Evolutionary conservation across 2,113 vertebrate species (phyloP).

Genomic region (Megaptera novaeangliae): DNA sequence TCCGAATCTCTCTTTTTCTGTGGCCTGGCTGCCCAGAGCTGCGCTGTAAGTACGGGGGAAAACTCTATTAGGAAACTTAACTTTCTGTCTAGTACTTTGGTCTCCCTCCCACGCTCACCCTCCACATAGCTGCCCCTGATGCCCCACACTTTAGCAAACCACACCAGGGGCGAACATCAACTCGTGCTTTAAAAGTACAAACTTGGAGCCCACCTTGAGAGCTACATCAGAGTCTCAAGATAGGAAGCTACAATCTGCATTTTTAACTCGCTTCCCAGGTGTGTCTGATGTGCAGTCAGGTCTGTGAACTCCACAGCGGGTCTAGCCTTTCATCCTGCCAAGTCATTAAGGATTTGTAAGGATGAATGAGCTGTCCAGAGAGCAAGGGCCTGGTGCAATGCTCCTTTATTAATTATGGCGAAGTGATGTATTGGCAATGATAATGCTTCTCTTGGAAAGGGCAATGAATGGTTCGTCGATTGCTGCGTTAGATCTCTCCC

Average conservation of each 20-base stretch:
- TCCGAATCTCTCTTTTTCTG: not conserved
- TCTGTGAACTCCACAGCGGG: constrained; percentile 39
- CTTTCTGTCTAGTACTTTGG: not conserved
- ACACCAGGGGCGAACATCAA: not conserved
- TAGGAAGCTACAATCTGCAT: not conserved
- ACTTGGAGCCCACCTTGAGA: not conserved
- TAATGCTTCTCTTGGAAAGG: constrained; percentile 67
- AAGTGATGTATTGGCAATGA: constrained; percentile 66
- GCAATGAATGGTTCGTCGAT: constrained; percentile 64
- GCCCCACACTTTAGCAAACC: not conserved
- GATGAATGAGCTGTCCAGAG: constrained; percentile 67
- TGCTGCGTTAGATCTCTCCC: constrained; percentile 54
- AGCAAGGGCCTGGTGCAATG: constrained; percentile 44
- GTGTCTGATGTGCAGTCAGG: not conserved
- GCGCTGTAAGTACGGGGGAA: not conserved
- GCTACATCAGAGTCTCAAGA: not conserved
- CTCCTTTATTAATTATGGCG: constrained; percentile 68
- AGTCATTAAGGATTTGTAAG: constrained; percentile 61
- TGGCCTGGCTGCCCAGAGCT: not conserved
- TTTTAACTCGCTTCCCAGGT: constrained; percentile 6
- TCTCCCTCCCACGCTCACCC: not conserved
- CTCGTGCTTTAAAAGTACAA: not conserved
- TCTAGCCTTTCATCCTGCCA: constrained; percentile 40
- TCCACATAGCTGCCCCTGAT: rapidly evolving
- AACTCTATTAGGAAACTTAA: not conserved